phyloP scores from a whole-genome alignment of 2,797 vertebrate genomes.

The Avahi laniger region DNA sequence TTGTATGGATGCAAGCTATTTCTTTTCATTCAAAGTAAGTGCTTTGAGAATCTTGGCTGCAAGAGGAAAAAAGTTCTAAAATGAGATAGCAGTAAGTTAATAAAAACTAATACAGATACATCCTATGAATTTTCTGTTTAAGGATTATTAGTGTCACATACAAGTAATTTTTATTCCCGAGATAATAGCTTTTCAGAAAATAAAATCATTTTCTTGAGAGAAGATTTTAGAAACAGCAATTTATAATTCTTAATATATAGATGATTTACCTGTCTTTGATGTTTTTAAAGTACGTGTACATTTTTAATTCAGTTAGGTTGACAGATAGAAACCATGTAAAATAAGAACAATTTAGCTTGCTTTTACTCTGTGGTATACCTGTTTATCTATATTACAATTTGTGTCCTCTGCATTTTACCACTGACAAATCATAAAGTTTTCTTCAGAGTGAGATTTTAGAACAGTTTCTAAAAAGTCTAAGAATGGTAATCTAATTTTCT shows the following conservation, averaged over 20 bases:
- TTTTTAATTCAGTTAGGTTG: not conserved
- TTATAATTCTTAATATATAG: not conserved
- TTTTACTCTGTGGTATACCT: not conserved
- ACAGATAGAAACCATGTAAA: not conserved
- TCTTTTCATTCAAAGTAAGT: conserved; percentile 24
- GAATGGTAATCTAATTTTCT: not conserved
- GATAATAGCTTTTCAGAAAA: conserved; percentile 43
- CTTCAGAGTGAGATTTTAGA: not conserved
- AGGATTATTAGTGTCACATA: conserved; percentile 19
- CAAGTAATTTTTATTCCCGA: conserved; percentile 10
- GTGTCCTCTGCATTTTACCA: not conserved
- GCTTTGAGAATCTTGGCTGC: not conserved
- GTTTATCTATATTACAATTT: not conserved
- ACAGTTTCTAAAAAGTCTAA: not conserved
- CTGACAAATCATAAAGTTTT: not conserved
- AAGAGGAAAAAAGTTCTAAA: not conserved
- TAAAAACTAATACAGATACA: not conserved
- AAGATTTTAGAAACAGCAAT: conserved; percentile 4
- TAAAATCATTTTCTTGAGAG: conserved; percentile 15
- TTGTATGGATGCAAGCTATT: not conserved
- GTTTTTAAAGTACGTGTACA: not conserved
- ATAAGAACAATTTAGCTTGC: not conserved
- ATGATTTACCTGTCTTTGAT: conserved; percentile 28
- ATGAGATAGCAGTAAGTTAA: not conserved
- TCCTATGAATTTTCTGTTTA: conserved; percentile 45